Evolutionary conservation across 1,140 invertebrate genomes (phyloP), one percentile per base, ranked within the genome.

Genomic region (Drosophila kohkoa): DNA sequence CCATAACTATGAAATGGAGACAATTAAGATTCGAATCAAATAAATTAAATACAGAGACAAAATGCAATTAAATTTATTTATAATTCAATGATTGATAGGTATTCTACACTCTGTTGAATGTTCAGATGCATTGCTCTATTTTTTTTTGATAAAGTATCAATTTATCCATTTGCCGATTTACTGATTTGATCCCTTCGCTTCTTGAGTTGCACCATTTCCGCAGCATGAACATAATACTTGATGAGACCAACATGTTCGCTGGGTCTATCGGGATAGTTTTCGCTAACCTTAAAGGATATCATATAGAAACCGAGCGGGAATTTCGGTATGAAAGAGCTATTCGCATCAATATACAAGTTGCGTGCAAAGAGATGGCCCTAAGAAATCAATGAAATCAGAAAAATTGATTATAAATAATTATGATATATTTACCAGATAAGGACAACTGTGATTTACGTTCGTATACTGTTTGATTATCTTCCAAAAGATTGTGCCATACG

Each of bases 391-490:
- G 0, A 10, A 16, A n/a, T 25, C 20, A 25, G 20, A 25, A 25
- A 3, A 25, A 3, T 13, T 5, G 10, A 1, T 10, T 30, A 20
- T 5, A 32, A 43, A 59, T 5, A 0, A 1, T 32, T 11, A 20
- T 0, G 3, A 0, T 11, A 52, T 10, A 1, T 5, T 46, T 58
- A 81, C 79, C 59, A 30, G 25, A 10, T 59, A 59, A 1, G 73
- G 65, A 20, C 80, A 79, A 6, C 46, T 41, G 16, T 83, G 80
- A 59, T 83, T 83, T 0, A 70, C 46, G 20, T 79, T 79, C 10
- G 77, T 41, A 32, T 63, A 76, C 0, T 55, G 28, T 10, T 45
- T 76, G 1, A 48, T 6, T 2, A 63, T 10, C 25, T 64, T 58
- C 63, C 16, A 32, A 5, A 59, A n/a, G 4, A 68, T 52, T 3